phyloP scores from a whole-genome alignment of 2,888 invertebrate species.

The Parthenolecanium corni region DNA sequence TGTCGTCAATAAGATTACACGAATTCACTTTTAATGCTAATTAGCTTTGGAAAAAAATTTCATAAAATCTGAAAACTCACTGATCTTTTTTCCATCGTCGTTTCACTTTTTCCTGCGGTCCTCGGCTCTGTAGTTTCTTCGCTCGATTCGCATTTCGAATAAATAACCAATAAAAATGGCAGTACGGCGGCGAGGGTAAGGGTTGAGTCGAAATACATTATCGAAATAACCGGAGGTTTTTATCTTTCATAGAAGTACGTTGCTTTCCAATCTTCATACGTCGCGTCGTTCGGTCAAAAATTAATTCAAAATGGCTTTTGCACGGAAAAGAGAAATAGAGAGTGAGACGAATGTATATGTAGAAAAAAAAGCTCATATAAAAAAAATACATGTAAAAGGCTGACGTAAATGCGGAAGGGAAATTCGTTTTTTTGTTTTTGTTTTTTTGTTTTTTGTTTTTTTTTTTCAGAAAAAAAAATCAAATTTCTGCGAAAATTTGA shows the following conservation, averaged over 20 bases:
- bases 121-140: neutral
- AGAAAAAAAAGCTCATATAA: too few relatives aligned
- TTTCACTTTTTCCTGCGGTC: neutral
- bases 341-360: too few relatives aligned
- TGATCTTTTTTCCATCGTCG: neutral
- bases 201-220: neutral
- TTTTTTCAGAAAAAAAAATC: conserved; percentile 18
- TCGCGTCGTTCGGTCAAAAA: neutral
- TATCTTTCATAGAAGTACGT: neutral
- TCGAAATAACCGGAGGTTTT: neutral
- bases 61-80: neutral
- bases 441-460: too few relatives aligned
- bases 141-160: neutral
- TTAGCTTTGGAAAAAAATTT: neutral
- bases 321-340: neutral
- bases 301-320: neutral
- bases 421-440: neutral
- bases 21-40: neutral
- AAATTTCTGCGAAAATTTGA: conserved; percentile 21
- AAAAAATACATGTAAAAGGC: neutral
- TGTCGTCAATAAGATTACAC: neutral
- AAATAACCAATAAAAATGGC: neutral
- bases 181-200: too few relatives aligned
- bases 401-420: neutral
- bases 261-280: neutral